Evolutionary conservation across 2,113 vertebrate species (phyloP), one percentile per base, ranked within the genome.

Genomic region (Apus apus): DNA sequence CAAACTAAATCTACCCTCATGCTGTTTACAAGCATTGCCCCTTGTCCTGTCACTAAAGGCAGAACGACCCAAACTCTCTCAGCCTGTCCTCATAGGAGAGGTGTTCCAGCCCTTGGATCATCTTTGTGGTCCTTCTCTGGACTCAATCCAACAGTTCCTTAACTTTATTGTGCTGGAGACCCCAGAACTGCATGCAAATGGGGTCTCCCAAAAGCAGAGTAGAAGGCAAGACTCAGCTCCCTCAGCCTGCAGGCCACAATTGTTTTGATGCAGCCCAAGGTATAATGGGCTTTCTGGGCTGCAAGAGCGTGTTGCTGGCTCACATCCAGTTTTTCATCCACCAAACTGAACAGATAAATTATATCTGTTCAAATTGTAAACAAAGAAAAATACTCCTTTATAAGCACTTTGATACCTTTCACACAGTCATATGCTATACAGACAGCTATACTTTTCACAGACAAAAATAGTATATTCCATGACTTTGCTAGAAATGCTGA

Each of bases 161-260:
- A 30, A 18, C n/a, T 6, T 21, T 75, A 29, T 17, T 76, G 3
- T 48, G 7, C 15, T 62, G 22, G 8, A 22, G 12, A 16, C 2
- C 4, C 14, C 16, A 66, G 46, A 83, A 22, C 21, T 72, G 53
- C 18, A 79, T 1, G 2, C 53, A 43, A 18, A 22, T 29, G 20
- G 15, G 26, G 13, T 34, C 14, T 62, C 19, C n/a, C 2, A 2
- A 62, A 43, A 22, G 22, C 3, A 5, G 53, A 92, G 58, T 0
- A 87, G 23, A 53, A n/a, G 20, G 21, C 3, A 1, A 89, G 9
- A 38, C 14, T 58, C 23, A 40, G 3, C 12, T 54, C 17, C 20
- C n/a, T 60, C 0, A 0, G 15, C 8, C 23, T 67, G 9, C 38
- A 53, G 45, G 15, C 3, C 20, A 22, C 0, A 0, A 4, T 51